phyloP scores from a whole-genome alignment of 1,140 invertebrate species.

The Tetraneura akinire region DNA sequence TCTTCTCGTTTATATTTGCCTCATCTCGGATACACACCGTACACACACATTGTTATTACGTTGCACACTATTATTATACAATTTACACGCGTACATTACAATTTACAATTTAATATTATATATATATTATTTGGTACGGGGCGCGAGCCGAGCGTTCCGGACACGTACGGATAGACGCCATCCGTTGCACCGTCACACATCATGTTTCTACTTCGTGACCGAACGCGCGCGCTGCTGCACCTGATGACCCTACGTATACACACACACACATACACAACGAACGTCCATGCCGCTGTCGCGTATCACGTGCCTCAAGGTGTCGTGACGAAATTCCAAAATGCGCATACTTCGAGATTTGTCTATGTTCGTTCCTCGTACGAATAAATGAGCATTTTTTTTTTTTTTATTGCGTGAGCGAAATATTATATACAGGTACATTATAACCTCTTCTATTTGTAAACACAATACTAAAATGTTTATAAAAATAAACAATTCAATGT shows the following conservation, averaged over 20 bases:
- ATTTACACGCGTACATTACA: too few relatives aligned
- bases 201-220: background rate
- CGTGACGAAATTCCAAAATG: slow-evolving; percentile 23
- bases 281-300: background rate
- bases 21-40: too few relatives aligned
- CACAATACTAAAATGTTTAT: too few relatives aligned
- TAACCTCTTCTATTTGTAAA: too few relatives aligned
- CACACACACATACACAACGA: too few relatives aligned
- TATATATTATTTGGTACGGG: background rate
- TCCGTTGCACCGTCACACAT: background rate
- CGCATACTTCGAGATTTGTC: background rate
- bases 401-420: too few relatives aligned
- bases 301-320: background rate
- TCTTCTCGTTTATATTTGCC: too few relatives aligned
- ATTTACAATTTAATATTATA: too few relatives aligned
- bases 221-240: background rate
- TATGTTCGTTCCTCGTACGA: too few relatives aligned
- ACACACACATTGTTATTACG: too few relatives aligned
- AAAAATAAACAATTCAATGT: too few relatives aligned
- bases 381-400: too few relatives aligned
- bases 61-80: background rate
- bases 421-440: background rate
- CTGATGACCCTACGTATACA: background rate
- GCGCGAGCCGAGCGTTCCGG: background rate
- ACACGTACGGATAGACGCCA: slow-evolving; percentile 7